A percentile compares a stretch with the other conserved stretches of the same genome.
Conservation (phyloP, 2,888 invertebrate genomes). For the Rosalia funebris region DNA sequence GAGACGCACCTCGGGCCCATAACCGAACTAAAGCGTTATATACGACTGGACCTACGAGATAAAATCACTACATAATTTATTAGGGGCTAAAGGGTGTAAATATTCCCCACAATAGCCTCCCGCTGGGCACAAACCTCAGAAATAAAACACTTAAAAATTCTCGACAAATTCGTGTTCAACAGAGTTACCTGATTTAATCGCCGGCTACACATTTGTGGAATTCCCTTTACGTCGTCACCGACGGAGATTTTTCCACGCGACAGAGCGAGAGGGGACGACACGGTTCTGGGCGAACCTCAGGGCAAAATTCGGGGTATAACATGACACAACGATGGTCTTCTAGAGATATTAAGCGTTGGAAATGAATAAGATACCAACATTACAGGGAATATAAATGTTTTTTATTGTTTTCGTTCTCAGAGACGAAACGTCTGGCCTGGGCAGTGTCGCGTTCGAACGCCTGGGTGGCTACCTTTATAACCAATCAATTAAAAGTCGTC, state of each 20-base stretch:
- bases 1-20: too few species aligned
- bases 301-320: slow-evolving; percentile 53
- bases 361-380: slow-evolving; percentile 52
- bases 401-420: slow-evolving; percentile 24
- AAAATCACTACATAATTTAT: slow-evolving; percentile 60
- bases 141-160: slow-evolving; percentile 60
- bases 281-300: slow-evolving; percentile 12
- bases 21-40: too few species aligned
- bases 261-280: background rate
- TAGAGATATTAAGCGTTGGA: slow-evolving; percentile 55
- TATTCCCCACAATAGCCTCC: slow-evolving; percentile 61
- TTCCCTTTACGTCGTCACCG: slow-evolving; percentile 19
- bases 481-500: slow-evolving; percentile 23
- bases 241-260: background rate
- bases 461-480: slow-evolving; percentile 25
- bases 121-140: slow-evolving; percentile 54
- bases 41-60: slow-evolving; percentile 42
- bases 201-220: slow-evolving; percentile 22
- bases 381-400: slow-evolving; percentile 46
- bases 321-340: slow-evolving; percentile 57
- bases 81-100: slow-evolving; percentile 61
- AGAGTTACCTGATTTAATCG: slow-evolving; percentile 56
- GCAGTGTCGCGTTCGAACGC: background rate
- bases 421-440: slow-evolving; percentile 21
- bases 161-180: slow-evolving; percentile 60